These are phyloP conservation scores for Cheilosia grossa DNA, from an alignment of 2,888 invertebrate species.

Conservation along the genomic window DNA sequence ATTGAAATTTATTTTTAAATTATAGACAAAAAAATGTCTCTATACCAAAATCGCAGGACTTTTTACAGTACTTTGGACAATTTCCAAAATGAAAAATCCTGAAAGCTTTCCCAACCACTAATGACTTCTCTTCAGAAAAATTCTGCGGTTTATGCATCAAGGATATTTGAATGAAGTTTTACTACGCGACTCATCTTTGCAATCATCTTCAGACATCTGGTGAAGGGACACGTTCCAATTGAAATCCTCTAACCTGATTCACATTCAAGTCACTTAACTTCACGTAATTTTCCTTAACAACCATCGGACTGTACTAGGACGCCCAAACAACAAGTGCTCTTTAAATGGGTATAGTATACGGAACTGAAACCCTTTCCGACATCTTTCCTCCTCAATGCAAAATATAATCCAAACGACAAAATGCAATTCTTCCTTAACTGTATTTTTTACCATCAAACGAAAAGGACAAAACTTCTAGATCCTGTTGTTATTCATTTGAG, in stretches of 20 bases:
- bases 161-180: background rate
- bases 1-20: too few relatives aligned
- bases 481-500: constrained; percentile 55
- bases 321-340: constrained; percentile 40
- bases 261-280: constrained; percentile 14
- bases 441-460: constrained; percentile 6
- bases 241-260: constrained; percentile 1
- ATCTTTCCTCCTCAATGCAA: constrained; percentile 10
- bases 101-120: background rate
- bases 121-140: background rate
- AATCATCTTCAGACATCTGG: background rate
- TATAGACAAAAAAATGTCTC: too few relatives aligned
- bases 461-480: constrained; percentile 39
- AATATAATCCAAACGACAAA: constrained; percentile 39
- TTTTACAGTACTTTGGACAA: too few relatives aligned
- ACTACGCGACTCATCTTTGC: background rate
- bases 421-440: constrained; percentile 9
- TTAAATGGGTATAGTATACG: constrained; percentile 9
- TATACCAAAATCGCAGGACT: too few relatives aligned
- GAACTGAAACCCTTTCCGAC: background rate
- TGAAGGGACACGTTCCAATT: background rate
- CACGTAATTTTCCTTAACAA: background rate
- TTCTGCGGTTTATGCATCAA: background rate
- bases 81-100: background rate
- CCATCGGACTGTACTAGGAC: constrained; percentile 3